phyloP scores from a whole-genome alignment of 2,888 invertebrate species.

The Lepidocyrtinus sp. region DNA sequence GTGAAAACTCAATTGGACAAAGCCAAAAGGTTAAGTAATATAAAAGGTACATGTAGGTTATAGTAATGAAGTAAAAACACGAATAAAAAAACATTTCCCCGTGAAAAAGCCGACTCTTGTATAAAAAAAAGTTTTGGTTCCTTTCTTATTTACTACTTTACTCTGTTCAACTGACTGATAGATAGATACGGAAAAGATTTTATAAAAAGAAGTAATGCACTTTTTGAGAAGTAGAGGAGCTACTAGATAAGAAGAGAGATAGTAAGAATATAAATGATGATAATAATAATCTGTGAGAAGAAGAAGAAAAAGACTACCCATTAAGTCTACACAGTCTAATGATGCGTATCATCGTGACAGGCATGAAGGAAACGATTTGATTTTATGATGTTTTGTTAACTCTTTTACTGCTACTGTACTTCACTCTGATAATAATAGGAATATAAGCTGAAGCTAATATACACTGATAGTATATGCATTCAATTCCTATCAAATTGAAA shows the following conservation, averaged over 20 bases:
- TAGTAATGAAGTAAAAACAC: conserved; percentile 8
- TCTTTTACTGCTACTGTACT: conserved; percentile 55
- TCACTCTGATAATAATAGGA: conserved; percentile 36
- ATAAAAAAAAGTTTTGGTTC: neutral
- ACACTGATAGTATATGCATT: too few relatives aligned
- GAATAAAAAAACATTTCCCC: neutral
- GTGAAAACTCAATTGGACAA: conserved; percentile 33
- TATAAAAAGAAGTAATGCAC: conserved; percentile 7
- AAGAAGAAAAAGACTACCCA: conserved; percentile 47
- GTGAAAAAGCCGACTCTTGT: conserved; percentile 2
- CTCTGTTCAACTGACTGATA: conserved; percentile 8
- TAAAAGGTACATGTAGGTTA: conserved; percentile 3
- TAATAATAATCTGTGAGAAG: conserved; percentile 43
- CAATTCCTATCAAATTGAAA: too few relatives aligned
- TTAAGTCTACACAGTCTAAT: conserved; percentile 51
- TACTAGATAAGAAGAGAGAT: conserved; percentile 13
- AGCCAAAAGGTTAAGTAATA: conserved; percentile 33
- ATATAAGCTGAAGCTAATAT: neutral
- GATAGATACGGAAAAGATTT: conserved; percentile 15
- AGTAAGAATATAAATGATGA: conserved; percentile 20
- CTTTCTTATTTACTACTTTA: neutral
- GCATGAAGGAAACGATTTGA: conserved; percentile 53
- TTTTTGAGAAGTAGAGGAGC: neutral
- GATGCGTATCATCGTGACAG: conserved; percentile 57
- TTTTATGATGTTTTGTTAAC: conserved; percentile 53